Evolutionary conservation across 2,888 invertebrate genomes (phyloP).

Genomic region (Polymixis lichenea): DNA sequence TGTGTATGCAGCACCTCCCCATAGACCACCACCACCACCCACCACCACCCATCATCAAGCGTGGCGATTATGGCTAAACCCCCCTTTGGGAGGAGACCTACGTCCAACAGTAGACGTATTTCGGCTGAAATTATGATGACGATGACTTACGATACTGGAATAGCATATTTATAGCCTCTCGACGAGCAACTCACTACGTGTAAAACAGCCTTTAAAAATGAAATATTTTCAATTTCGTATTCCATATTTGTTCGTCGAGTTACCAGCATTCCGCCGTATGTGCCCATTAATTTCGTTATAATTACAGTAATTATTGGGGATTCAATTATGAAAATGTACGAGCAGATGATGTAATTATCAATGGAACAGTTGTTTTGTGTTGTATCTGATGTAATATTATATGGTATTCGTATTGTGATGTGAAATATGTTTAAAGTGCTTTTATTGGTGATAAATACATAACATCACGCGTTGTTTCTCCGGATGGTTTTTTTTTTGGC

Average conservation of each 20-base stretch:
- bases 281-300: constrained; percentile 35
- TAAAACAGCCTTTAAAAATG: constrained; percentile 5
- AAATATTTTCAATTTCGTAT: constrained; percentile 47
- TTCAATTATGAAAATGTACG: constrained; percentile 47
- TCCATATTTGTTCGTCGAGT: constrained; percentile 34
- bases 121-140: too few relatives aligned
- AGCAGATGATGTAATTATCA: constrained; percentile 8
- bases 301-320: constrained; percentile 42
- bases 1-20: too few relatives aligned
- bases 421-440: background rate
- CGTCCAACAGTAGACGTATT: too few relatives aligned
- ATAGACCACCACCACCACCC: too few relatives aligned
- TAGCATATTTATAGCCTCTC: background rate
- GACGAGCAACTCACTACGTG: background rate
- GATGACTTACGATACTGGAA: too few relatives aligned
- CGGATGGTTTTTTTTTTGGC: too few relatives aligned
- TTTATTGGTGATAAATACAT: too few relatives aligned
- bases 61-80: too few relatives aligned
- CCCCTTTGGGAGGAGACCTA: too few relatives aligned
- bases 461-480: too few relatives aligned
- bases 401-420: background rate
- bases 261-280: constrained; percentile 8
- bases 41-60: too few relatives aligned
- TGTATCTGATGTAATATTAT: background rate
- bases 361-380: background rate